These are phyloP conservation scores for Cephalopterus ornatus DNA, from an alignment of 2,113 vertebrate species.

Conservation along the genomic window DNA sequence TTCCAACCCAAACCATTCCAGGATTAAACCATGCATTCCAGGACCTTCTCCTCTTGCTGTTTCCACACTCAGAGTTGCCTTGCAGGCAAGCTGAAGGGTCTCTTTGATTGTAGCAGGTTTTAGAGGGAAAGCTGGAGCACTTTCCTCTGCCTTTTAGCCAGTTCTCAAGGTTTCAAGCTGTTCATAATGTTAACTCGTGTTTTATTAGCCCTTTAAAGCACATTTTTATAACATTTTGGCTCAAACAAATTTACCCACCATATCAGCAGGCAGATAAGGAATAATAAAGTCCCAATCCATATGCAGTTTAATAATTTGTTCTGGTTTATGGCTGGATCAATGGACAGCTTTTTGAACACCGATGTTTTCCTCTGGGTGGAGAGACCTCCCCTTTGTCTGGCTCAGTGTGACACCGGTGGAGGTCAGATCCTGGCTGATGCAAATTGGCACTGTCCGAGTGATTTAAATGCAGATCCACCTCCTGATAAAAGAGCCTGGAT, in stretches of 20 bases:
- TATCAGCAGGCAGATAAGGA: not conserved
- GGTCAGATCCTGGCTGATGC: not conserved
- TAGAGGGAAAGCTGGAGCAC: not conserved
- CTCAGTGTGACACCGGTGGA: not conserved
- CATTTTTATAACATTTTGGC: not conserved
- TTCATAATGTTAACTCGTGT: not conserved
- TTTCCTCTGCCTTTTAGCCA: not conserved
- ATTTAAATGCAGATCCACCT: not conserved
- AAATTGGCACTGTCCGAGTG: not conserved
- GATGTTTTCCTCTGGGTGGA: not conserved
- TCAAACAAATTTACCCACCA: not conserved
- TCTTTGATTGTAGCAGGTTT: not conserved
- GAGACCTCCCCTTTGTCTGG: not conserved
- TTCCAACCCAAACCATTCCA: not conserved
- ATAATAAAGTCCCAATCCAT: not conserved
- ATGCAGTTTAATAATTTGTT: not conserved
- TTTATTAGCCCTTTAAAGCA: constrained; percentile 30
- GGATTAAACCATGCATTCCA: not conserved
- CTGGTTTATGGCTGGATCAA: not conserved
- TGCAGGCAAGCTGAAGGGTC: not conserved
- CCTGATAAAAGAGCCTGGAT: not conserved
- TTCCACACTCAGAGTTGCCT: no score
- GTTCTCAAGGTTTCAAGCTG: constrained; percentile 5
- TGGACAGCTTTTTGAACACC: not conserved
- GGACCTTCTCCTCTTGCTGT: no score